Evolutionary conservation across 2,113 vertebrate genomes (phyloP).

Genomic region (Opisthocomus hoazin): DNA sequence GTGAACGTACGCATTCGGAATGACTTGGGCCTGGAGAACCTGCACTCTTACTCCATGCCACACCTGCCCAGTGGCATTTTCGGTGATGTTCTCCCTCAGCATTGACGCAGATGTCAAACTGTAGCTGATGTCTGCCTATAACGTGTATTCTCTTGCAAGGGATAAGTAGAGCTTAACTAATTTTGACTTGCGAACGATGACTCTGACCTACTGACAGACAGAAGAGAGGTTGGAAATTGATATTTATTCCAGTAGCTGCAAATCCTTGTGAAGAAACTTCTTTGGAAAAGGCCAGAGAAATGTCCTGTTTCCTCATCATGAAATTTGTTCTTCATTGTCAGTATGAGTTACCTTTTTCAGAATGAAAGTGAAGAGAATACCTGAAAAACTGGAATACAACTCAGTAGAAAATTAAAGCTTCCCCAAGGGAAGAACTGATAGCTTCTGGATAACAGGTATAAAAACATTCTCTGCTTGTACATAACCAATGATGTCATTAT

Average conservation of each 20-base stretch:
- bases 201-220: neutral
- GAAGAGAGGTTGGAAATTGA: neutral
- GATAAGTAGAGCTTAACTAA: neutral
- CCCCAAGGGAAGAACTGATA: neutral
- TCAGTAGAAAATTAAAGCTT: neutral
- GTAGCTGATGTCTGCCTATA: neutral
- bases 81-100: neutral
- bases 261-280: neutral
- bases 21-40: neutral
- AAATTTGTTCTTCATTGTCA: neutral
- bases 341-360: neutral
- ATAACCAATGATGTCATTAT: neutral
- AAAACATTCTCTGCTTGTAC: neutral
- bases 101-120: neutral
- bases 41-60: neutral
- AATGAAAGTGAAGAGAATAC: neutral
- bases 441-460: neutral
- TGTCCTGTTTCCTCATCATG: neutral
- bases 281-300: neutral
- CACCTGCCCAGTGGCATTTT: neutral
- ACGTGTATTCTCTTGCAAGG: neutral
- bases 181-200: neutral
- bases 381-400: neutral
- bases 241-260: neutral
- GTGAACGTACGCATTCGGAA: neutral